Evolutionary conservation across 2,113 vertebrate species (phyloP), one percentile per base, ranked within the genome.

Genomic region (Alethe castanea): DNA sequence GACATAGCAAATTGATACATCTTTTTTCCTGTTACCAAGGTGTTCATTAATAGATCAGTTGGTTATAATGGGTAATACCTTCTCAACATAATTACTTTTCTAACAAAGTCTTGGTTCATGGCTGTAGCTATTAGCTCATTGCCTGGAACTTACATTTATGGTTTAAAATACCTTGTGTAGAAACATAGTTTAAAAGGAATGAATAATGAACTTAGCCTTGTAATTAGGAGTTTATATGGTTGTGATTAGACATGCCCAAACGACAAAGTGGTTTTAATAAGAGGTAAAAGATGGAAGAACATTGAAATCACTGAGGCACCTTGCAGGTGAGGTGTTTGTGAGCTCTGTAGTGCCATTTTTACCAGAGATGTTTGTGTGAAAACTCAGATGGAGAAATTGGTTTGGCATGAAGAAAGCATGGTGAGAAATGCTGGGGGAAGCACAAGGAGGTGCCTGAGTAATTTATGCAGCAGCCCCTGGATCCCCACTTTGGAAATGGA

Each of bases 1-100:
- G 45, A 13, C 44, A 45, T 47, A 0, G 0, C 57, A 76, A 72
- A 67, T 18, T 20, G 19, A 13, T 76, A 5, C 6, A 1, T 70
- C 78, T 86, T 62, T 62, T n/a, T 18, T 25, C 19, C 38, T 14
- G 28, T 50, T 74, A n/a, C 5, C 25, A 56, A 14, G 36, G 62
- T 70, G 9, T 80, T 88, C 9, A 54, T 76, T 69, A 78, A 7
- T 11, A 80, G 7, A 81, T 72, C 29, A 26, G 42, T 67, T 78
- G 33, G 90, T 96, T 65, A 22, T 50, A 60, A 71, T 48, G 59
- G 13, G 8, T 50, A n/a, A 81, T 70, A 72, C 2, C 7, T 36
- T 64, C 71, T 72, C 78, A 14, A 73, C 7, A 31, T 38, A 62
- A 45, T 38, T 17, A 24, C 35, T 28, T 47, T 29, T n/a, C 12